Evolutionary conservation across 2,797 vertebrate species (phyloP), one percentile per base, ranked within the genome.

Genomic region (Borostomias antarcticus): DNA sequence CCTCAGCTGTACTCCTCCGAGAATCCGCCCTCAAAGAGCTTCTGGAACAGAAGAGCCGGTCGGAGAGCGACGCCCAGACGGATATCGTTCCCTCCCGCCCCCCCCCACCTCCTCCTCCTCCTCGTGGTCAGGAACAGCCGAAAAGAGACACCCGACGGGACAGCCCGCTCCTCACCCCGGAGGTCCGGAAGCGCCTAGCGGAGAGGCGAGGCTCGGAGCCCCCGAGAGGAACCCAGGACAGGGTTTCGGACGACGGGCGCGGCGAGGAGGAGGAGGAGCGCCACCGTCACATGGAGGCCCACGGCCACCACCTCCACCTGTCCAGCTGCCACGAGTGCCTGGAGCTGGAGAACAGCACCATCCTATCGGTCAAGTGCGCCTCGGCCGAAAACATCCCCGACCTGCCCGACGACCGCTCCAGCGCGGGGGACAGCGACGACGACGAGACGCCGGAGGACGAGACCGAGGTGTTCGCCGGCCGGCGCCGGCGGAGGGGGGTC

Each of bases 341-440:
- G 82, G 92, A 97, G 69, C 88, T 99, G 5, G 97, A 99, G 74
- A 95, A 78, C 83, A 96, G 94, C 81, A 98, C 97, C 79, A 98
- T 98, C 0, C 93, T 96, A 0, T 96, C 97, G 0, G 93, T 99
- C 47, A 94, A 83, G 75, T 95, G 89, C 26, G 94, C 96, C 1
- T 98, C 96, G 0, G 92, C 85, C 0, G 96, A 99, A 73, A 91
- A 96, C 88, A 94, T 97, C 64, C 93, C 94, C 0, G 94, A 96
- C 50, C 94, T 97, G 4, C 91, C 95, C 0, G 84, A 92, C 0
- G 92, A 94, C 4, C 76, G 56, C 62, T 75, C 61, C 6, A 70
- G 56, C 0, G 58, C 33, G 1, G 58, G 57, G 5, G 79, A 75
- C 3, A 64, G 66, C 0, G 40, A 57, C 0, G 40, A 57, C 0